Base-by-base conservation (phyloP, 1,140 invertebrate species). In the Chlorops oryzae region DNA sequence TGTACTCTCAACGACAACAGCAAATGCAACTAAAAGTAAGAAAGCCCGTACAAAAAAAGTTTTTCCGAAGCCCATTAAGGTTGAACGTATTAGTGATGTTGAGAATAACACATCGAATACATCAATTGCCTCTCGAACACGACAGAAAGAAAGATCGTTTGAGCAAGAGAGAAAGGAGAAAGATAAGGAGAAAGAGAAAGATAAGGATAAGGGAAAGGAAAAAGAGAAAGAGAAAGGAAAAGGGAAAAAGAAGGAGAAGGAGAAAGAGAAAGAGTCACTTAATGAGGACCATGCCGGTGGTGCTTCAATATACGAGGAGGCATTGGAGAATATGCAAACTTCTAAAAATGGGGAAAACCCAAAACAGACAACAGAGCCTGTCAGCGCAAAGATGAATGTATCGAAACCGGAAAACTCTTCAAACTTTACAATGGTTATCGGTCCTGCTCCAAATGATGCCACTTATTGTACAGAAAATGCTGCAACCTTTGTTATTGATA, bases 31-130 rank as follows among this genome's bases (percentile, higher is more conserved):
- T 12, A 52, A 28, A 10, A n/a, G 35, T 2, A 23, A 32, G 6
- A 68, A 64, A 38, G 64, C 55, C 34, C 20, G 28, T 1, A 53
- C 57, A 27, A 22, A 67, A 63, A 44, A 61, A 67, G 47, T 49
- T 9, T 42, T 27, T 7, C 61, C 63, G 21, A 54, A 50, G 6
- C 66, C 66, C 5, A 70, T 70, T 12, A 70, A 70, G 50, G 51
- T 70, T 20, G 66, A 70, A 52, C 60, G 66, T 2, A 63, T 70
- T 7, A 70, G 66, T 23, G 62, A 60, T 25, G 22, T 70, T 2
- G 63, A 59, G n/a, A 53, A 51, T 10, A 28, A 21, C 13, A 9
- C 15, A 20, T 54, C 52, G 9, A n/a, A n/a, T n/a, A n/a, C n/a
- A n/a, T 62, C 65, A 1, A 40, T 68, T 1, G 47, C 65, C 0